Percentiles rank a stretch among this genome's conserved stretches.
phyloP scores from a whole-genome alignment of 2,888 invertebrate species.

The Synergus itoensis region DNA sequence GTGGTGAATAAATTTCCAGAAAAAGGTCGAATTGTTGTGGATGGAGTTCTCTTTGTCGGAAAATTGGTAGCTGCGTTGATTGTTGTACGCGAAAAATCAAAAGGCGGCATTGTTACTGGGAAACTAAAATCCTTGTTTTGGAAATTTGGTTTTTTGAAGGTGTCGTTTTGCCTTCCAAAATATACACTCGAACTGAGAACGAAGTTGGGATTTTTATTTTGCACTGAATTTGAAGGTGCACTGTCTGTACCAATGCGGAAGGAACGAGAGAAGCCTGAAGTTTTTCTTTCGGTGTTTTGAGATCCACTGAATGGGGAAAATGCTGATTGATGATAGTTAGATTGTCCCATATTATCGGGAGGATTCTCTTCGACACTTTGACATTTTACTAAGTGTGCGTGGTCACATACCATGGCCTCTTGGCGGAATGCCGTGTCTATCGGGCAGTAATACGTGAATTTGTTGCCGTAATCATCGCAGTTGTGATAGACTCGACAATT shows the following conservation, averaged over 20 bases:
- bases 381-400: constrained; percentile 72
- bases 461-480: constrained; percentile 73
- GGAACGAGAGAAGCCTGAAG: constrained; percentile 46
- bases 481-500: constrained; percentile 71
- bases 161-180: constrained; percentile 45
- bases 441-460: constrained; percentile 71
- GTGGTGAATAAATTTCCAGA: constrained; percentile 1
- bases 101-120: background rate
- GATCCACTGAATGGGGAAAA: background rate
- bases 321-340: constrained; percentile 9
- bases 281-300: background rate
- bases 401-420: constrained; percentile 72
- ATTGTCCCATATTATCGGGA: constrained; percentile 1
- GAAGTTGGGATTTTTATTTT: constrained; percentile 56
- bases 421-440: constrained; percentile 73
- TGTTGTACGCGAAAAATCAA: background rate
- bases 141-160: constrained; percentile 37
- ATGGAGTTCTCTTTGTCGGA: constrained; percentile 8
- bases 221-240: constrained; percentile 31
- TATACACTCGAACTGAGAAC: constrained; percentile 59
- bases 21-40: background rate
- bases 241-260: constrained; percentile 50
- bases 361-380: constrained; percentile 9
- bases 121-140: constrained; percentile 23
- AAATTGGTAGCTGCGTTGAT: background rate